Evolutionary conservation across 1,140 invertebrate genomes (phyloP).

Genomic region (Dolichoris vasculosae): DNA sequence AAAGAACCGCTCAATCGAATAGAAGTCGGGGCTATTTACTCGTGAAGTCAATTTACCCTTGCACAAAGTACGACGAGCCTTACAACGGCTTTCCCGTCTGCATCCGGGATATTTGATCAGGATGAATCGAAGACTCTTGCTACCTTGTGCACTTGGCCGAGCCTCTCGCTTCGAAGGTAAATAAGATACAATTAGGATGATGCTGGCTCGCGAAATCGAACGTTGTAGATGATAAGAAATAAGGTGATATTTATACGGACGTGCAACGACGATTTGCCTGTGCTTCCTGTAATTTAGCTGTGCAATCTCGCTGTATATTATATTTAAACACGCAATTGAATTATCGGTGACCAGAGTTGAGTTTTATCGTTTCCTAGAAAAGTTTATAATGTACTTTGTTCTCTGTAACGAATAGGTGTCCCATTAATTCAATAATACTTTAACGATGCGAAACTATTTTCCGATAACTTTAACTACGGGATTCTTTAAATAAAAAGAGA

Average conservation of each 20-base stretch:
- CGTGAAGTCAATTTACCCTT: conserved; percentile 14
- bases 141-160: neutral
- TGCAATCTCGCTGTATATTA: neutral
- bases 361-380: neutral
- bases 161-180: neutral
- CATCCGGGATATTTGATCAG: neutral
- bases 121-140: neutral
- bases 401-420: neutral
- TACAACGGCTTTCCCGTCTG: neutral
- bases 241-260: neutral
- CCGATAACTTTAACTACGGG: neutral
- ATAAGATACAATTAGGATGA: neutral
- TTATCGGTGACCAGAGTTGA: neutral
- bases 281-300: neutral
- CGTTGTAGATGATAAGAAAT: neutral
- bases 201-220: neutral
- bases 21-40: neutral
- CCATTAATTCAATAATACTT: neutral
- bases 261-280: neutral
- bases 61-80: neutral
- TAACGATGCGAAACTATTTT: neutral
- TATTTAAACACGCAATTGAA: neutral
- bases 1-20: neutral
- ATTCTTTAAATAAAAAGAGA: neutral
- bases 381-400: neutral